Conservation (phyloP, 2,888 invertebrate genomes). For the Mesoligia furuncula region DNA sequence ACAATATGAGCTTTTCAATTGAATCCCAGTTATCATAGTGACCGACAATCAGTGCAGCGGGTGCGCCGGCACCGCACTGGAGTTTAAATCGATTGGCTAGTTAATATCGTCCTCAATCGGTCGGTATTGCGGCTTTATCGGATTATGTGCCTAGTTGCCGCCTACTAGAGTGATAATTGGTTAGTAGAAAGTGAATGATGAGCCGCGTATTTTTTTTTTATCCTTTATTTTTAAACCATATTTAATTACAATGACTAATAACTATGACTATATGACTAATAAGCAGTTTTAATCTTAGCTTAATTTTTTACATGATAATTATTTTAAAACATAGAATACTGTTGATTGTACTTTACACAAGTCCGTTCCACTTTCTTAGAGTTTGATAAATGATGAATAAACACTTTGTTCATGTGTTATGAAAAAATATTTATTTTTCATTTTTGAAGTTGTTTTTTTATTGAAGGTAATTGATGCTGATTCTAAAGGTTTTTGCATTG, state of each 20-base stretch:
- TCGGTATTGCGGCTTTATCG: conserved; percentile 36
- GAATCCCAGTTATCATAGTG: conserved; percentile 39
- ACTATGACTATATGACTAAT: too few relatives aligned
- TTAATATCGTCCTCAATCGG: conserved; percentile 59
- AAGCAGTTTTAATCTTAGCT: too few relatives aligned
- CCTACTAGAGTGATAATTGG: conserved; percentile 6
- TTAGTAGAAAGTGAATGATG: conserved; percentile 15
- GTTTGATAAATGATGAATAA: too few relatives aligned
- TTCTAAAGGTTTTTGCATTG: background rate
- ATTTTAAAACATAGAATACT: too few relatives aligned
- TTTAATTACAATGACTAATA: too few relatives aligned
- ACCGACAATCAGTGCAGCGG: conserved; percentile 47
- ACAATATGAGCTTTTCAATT: conserved; percentile 43
- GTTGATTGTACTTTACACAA: too few relatives aligned
- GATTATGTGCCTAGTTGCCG: conserved; percentile 38
- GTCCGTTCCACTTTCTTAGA: too few relatives aligned
- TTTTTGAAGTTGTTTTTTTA: too few relatives aligned
- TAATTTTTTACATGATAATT: too few relatives aligned
- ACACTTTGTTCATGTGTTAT: too few relatives aligned
- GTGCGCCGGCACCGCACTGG: conserved; percentile 19
- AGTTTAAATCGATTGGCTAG: conserved; percentile 59
- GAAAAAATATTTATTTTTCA: background rate
- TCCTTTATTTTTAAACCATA: too few relatives aligned
- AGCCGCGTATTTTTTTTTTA: too few relatives aligned
- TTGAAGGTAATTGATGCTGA: background rate